These are phyloP conservation scores for Pristionchus arcanus DNA, from an alignment of 2,888 invertebrate species.

Conservation along the genomic window DNA sequence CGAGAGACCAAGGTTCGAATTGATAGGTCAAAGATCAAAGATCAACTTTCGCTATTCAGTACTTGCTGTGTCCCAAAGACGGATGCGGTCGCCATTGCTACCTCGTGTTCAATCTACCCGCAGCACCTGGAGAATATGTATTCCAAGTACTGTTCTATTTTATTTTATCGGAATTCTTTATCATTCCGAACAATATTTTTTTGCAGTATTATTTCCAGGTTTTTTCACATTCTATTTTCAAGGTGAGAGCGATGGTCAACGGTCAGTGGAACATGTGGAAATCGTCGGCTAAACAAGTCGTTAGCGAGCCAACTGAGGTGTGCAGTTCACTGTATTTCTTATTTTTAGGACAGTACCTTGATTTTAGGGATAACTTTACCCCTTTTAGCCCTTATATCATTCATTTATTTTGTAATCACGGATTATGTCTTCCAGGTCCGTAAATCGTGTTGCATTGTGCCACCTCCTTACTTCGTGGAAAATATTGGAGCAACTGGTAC, in stretches of 20 bases:
- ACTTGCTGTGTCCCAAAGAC: constrained; percentile 75
- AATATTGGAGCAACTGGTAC: constrained; percentile 76
- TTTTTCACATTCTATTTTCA: background rate
- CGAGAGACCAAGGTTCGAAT: constrained; percentile 65
- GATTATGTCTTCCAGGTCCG: constrained; percentile 57
- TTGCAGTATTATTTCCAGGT: background rate
- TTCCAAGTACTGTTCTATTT: constrained; percentile 71
- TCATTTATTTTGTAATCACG: too few species aligned
- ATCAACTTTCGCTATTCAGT: constrained; percentile 13
- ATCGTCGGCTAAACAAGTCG: constrained; percentile 73
- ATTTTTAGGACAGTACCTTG: background rate
- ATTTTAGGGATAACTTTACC: too few species aligned
- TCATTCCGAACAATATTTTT: background rate
- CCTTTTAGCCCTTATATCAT: too few species aligned
- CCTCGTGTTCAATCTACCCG: constrained; percentile 78
- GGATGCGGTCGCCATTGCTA: constrained; percentile 79
- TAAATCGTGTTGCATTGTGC: constrained; percentile 78
- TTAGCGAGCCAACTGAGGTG: constrained; percentile 71
- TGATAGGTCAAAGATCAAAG: background rate
- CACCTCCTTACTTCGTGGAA: constrained; percentile 78
- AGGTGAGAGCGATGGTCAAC: constrained; percentile 77
- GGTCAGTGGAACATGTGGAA: constrained; percentile 79
- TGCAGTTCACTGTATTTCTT: constrained; percentile 31
- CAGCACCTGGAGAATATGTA: constrained; percentile 73
- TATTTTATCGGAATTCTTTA: too few species aligned